Evolutionary conservation across 2,888 invertebrate genomes (phyloP).

Genomic region (Leptopilina myrica): DNA sequence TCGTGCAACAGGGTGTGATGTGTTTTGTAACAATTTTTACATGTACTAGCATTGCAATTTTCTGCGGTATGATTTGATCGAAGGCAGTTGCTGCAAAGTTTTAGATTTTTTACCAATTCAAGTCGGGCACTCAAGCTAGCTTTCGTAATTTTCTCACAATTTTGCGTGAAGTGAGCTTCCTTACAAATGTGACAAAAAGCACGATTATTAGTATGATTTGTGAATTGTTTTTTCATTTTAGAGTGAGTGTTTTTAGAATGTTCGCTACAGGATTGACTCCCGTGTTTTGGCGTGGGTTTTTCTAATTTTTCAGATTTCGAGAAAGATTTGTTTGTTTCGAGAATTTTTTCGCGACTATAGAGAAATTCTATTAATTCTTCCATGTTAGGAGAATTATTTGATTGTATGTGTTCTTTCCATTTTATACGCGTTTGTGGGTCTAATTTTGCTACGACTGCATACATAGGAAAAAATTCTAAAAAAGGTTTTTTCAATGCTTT

Average conservation of each 20-base stretch:
- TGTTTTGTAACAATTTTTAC: background rate
- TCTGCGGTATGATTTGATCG: background rate
- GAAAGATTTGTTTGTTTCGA: background rate
- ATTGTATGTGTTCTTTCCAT: constrained; percentile 1
- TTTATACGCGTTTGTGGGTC: background rate
- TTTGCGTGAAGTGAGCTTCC: background rate
- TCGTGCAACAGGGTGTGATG: background rate
- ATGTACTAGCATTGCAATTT: background rate
- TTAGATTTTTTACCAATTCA: background rate
- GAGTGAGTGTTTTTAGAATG: background rate
- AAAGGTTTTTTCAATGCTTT: background rate
- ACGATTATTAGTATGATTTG: background rate
- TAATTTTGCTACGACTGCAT: background rate
- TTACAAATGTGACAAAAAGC: background rate
- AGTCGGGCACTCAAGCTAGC: background rate
- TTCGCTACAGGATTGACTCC: background rate
- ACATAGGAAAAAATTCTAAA: background rate
- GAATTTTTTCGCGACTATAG: background rate
- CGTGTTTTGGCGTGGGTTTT: background rate
- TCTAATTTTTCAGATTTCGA: background rate
- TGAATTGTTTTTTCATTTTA: background rate
- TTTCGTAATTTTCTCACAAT: background rate
- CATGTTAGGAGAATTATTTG: background rate
- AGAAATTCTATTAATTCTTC: background rate
- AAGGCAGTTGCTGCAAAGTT: background rate